A percentile compares a stretch with the other conserved stretches of the same genome.
These are phyloP conservation scores for Dynastes tityus DNA, from an alignment of 2,888 invertebrate genomes.

Conservation along the genomic window DNA sequence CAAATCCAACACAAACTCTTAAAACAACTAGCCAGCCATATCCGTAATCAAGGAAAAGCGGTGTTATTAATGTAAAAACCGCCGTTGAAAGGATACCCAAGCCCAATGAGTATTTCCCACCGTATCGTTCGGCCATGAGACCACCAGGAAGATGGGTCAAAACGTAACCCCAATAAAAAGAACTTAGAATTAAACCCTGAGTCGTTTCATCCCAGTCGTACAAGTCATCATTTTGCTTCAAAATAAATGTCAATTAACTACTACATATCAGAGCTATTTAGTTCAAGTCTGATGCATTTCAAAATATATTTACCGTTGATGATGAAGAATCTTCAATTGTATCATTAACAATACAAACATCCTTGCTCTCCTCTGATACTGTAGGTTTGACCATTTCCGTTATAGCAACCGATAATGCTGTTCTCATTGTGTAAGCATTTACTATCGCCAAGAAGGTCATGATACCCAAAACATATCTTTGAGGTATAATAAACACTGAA, in stretches of 20 bases:
- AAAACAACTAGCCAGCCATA: constrained; percentile 79
- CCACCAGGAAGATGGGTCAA: constrained; percentile 89
- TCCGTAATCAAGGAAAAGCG: constrained; percentile 79
- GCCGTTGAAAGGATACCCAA: constrained; percentile 88
- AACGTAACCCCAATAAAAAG: constrained; percentile 91
- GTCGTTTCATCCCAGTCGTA: constrained; percentile 76
- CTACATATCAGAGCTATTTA: too few species aligned
- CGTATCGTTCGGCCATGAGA: constrained; percentile 84
- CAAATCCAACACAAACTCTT: constrained; percentile 78
- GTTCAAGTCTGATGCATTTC: too few species aligned
- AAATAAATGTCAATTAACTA: neutral
- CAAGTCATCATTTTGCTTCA: constrained; percentile 43
- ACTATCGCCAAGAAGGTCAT: constrained; percentile 71
- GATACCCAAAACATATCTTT: constrained; percentile 79
- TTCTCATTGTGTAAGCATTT: constrained; percentile 71
- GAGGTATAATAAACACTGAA: constrained; percentile 78
- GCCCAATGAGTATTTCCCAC: constrained; percentile 89
- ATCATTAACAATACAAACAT: constrained; percentile 37
- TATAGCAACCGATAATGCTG: constrained; percentile 70
- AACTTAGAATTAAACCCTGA: constrained; percentile 84
- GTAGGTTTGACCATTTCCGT: constrained; percentile 69
- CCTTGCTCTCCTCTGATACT: constrained; percentile 28
- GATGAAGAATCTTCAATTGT: constrained; percentile 7
- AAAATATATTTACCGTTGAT: constrained; percentile 4
- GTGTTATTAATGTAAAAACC: constrained; percentile 86